Conservation (phyloP, 2,113 vertebrate genomes). For the Tragelaphus strepsiceros region DNA sequence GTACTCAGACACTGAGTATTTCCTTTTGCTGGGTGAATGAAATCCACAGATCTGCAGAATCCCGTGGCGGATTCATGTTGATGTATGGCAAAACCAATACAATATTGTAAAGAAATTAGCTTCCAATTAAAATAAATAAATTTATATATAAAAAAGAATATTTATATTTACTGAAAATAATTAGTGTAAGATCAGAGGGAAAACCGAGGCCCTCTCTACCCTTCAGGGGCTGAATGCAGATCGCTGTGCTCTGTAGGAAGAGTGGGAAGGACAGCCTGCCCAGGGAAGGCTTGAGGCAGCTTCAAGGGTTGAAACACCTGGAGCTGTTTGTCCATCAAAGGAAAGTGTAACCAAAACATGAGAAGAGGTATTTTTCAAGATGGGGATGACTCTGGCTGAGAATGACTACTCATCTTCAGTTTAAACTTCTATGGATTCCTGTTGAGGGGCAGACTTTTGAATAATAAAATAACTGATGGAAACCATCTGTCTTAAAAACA, state of each 20-base stretch:
- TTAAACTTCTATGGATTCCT: conserved; percentile 54
- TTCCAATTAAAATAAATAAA: no score
- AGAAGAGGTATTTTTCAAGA: conserved; percentile 48
- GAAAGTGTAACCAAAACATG: conserved; percentile 57
- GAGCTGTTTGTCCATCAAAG: conserved; percentile 60
- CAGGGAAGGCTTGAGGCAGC: conserved; percentile 14
- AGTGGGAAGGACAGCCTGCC: background rate
- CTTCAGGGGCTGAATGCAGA: background rate
- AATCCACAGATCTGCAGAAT: background rate
- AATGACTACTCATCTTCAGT: conserved; percentile 49
- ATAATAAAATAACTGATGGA: conserved; percentile 61
- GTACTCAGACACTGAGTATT: background rate
- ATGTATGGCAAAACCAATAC: no score
- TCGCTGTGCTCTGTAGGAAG: background rate
- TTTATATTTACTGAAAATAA: conserved; percentile 26
- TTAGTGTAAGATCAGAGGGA: conserved; percentile 11
- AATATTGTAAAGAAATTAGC: no score
- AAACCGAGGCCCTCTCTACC: background rate
- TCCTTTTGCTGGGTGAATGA: background rate
- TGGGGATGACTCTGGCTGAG: conserved; percentile 30
- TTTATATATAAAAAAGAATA: no score
- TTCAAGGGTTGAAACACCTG: conserved; percentile 52
- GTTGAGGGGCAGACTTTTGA: conserved; percentile 58
- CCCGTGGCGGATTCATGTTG: no score
- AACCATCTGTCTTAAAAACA: conserved; percentile 60